phyloP scores from a whole-genome alignment of 2,888 invertebrate genomes.

The Eudemis profundana region DNA sequence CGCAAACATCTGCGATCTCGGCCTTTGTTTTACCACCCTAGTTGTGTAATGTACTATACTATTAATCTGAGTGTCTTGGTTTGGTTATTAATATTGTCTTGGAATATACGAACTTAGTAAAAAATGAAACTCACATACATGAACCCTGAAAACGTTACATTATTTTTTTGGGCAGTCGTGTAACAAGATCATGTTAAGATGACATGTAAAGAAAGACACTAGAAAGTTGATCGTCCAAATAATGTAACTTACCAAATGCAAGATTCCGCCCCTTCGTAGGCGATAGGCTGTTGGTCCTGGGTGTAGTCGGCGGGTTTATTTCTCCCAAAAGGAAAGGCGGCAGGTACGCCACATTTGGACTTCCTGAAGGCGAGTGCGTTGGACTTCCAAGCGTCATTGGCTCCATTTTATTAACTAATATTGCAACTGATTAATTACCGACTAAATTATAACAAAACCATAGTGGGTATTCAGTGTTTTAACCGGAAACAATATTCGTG shows the following conservation, averaged over 20 bases:
- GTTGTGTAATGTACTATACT: no score
- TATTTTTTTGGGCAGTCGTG: no score
- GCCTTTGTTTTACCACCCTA: no score
- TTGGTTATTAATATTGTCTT: no score
- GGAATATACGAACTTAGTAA: no score
- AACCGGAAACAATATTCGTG: not conserved
- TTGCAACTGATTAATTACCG: conserved; percentile 23
- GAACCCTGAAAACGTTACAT: no score
- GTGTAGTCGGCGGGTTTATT: conserved; percentile 84
- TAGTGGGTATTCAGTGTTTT: conserved; percentile 6
- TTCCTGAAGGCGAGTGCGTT: conserved; percentile 88
- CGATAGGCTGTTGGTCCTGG: conserved; percentile 85
- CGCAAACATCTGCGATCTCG: no score
- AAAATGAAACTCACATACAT: no score
- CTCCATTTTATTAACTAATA: conserved; percentile 86
- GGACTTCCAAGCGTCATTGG: conserved; percentile 94
- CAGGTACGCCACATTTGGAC: conserved; percentile 88
- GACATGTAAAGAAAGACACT: no score
- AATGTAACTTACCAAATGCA: conserved; percentile 82
- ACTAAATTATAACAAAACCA: not conserved
- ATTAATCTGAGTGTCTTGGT: no score
- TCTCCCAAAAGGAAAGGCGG: conserved; percentile 93
- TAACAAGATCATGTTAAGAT: not conserved
- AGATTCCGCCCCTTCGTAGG: conserved; percentile 84
- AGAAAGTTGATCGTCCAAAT: no score